phyloP scores from a whole-genome alignment of 2,113 vertebrate genomes.

The Nibea coibor region DNA sequence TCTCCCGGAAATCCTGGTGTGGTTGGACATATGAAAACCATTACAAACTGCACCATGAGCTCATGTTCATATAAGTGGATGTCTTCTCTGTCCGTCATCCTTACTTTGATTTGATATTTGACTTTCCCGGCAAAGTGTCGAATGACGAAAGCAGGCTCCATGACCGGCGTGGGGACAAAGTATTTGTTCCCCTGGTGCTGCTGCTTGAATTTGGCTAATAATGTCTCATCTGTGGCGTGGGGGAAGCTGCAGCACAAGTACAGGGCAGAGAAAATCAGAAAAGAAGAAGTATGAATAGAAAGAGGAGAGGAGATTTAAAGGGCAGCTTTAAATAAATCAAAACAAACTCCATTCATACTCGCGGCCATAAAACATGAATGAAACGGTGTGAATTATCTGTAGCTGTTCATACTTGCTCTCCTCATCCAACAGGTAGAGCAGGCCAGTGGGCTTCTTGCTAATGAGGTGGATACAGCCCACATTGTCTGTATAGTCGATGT shows the following conservation, averaged over 20 bases:
- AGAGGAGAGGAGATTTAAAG: not conserved
- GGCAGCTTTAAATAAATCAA: slow-evolving; percentile 1
- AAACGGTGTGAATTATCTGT: not conserved
- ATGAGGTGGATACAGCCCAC: slow-evolving; percentile 98
- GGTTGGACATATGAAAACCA: not conserved
- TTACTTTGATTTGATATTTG: slow-evolving; percentile 97
- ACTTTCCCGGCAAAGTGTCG: slow-evolving; percentile 96
- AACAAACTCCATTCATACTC: not conserved
- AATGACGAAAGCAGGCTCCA: slow-evolving; percentile 97
- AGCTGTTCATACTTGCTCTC: slow-evolving; percentile 94
- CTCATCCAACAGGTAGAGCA: slow-evolving; percentile 96
- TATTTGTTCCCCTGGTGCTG: slow-evolving; percentile 95
- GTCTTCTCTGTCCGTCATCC: not conserved
- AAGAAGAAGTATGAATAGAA: not conserved
- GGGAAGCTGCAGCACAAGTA: slow-evolving; percentile 87
- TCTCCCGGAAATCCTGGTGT: slow-evolving; percentile 95
- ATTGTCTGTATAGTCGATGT: slow-evolving; percentile 98
- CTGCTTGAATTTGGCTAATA: slow-evolving; percentile 98
- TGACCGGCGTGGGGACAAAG: slow-evolving; percentile 93
- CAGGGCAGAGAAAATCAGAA: not conserved
- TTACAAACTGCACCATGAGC: not conserved
- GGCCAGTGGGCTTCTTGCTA: slow-evolving; percentile 97
- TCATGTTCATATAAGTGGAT: not conserved
- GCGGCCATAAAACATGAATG: not conserved
- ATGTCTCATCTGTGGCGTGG: slow-evolving; percentile 93